Conservation (phyloP, 2,888 invertebrate species). For the Pristionchus entomophagus region DNA sequence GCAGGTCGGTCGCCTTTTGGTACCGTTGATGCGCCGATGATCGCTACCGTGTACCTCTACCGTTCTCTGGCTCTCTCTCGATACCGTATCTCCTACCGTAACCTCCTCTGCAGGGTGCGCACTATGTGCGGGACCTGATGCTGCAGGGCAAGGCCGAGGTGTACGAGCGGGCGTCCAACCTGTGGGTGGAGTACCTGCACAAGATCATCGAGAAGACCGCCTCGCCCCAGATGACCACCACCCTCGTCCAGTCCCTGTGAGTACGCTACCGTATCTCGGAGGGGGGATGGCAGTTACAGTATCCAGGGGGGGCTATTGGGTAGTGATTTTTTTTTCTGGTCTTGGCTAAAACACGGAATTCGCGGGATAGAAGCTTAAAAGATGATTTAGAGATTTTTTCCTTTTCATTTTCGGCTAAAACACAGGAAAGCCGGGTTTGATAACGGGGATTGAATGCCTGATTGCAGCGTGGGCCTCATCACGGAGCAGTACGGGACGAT, state of each 20-base stretch:
- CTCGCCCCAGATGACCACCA: neutral
- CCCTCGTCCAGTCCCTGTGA: neutral
- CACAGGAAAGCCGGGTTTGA: too few relatives aligned
- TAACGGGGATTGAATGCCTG: too few relatives aligned
- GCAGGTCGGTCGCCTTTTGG: neutral
- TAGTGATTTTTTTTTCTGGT: too few relatives aligned
- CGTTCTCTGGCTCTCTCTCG: neutral
- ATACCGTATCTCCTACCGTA: too few relatives aligned
- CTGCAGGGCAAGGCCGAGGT: neutral
- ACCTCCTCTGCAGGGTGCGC: slow-evolving; percentile 26
- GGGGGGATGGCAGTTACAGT: too few relatives aligned
- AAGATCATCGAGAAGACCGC: neutral
- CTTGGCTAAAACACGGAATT: neutral
- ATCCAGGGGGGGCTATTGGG: too few relatives aligned
- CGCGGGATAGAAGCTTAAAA: neutral
- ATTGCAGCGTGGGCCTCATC: slow-evolving; percentile 11
- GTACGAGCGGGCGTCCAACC: neutral
- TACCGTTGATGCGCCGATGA: neutral
- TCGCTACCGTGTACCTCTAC: neutral
- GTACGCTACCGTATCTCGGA: too few relatives aligned
- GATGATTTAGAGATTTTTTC: neutral
- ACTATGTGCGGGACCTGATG: slow-evolving; percentile 19
- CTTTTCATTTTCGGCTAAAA: too few relatives aligned
- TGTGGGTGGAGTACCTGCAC: slow-evolving; percentile 43
- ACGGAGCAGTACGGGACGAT: neutral